phyloP scores from a whole-genome alignment of 2,888 invertebrate genomes.

The Aproaerema taeniolella region DNA sequence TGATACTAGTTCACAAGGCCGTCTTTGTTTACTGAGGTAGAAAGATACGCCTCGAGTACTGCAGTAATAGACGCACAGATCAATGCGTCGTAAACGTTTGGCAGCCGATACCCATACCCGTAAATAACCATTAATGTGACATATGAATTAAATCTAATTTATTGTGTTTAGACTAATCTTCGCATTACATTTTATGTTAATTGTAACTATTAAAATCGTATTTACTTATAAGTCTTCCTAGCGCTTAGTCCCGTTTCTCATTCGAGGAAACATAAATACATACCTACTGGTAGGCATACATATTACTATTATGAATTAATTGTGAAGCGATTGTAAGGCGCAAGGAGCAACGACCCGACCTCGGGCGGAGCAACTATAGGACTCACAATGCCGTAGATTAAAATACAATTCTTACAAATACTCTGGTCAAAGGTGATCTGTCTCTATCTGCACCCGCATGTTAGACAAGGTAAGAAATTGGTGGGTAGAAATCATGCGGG shows the following conservation, averaged over 20 bases:
- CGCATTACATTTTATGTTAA: too few species aligned
- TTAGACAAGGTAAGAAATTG: neutral
- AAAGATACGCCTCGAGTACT: constrained; percentile 45
- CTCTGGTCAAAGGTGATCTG: constrained; percentile 17
- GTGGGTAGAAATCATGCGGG: neutral
- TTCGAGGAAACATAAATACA: too few species aligned
- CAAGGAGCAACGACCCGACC: constrained; percentile 22
- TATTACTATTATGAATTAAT: constrained; percentile 23
- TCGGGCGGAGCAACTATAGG: constrained; percentile 2
- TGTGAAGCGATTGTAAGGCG: constrained; percentile 25
- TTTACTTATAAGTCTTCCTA: too few species aligned
- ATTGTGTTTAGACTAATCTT: constrained; percentile 9
- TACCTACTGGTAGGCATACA: too few species aligned
- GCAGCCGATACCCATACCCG: constrained; percentile 15
- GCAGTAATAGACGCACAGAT: constrained; percentile 27
- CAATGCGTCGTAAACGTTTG: constrained; percentile 20
- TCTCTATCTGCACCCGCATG: neutral
- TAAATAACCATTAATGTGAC: constrained; percentile 17
- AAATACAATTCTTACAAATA: constrained; percentile 15
- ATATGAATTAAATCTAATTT: constrained; percentile 14
- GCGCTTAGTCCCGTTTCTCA: too few species aligned
- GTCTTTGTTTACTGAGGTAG: constrained; percentile 65
- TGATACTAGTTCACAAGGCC: constrained; percentile 61
- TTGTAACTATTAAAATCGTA: too few species aligned
- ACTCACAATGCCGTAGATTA: constrained; percentile 13